Percentiles rank a stretch among this genome's conserved stretches.
phyloP scores from a whole-genome alignment of 2,113 vertebrate species.

The Mesoclemmys tuberculata region DNA sequence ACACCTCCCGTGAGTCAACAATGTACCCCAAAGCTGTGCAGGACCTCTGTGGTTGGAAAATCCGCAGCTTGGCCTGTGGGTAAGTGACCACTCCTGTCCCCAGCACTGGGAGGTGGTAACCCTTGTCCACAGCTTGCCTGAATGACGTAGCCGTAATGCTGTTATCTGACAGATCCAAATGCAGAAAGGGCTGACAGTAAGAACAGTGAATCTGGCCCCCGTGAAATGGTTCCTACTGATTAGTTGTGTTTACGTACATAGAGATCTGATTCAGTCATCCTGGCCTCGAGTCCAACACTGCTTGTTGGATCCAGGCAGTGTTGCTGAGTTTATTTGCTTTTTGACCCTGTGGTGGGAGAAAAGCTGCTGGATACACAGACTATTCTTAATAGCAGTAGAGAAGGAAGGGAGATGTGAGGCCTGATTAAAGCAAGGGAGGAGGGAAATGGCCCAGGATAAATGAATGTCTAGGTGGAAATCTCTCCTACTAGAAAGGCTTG shows the following conservation, averaged over 20 bases:
- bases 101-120: rapidly evolving
- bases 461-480: neutral
- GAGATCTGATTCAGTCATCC: neutral
- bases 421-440: neutral
- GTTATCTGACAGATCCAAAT: neutral
- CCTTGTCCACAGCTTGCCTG: rapidly evolving
- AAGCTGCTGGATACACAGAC: neutral
- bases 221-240: neutral
- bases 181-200: neutral
- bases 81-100: slow-evolving; percentile 54
- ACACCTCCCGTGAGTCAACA: slow-evolving; percentile 95
- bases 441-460: neutral
- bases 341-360: neutral
- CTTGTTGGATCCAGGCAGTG: neutral
- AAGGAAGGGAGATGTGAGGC: neutral
- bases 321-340: neutral
- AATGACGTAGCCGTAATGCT: neutral
- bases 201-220: neutral
- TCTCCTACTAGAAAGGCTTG: neutral
- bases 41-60: slow-evolving; percentile 96
- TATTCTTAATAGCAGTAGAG: neutral
- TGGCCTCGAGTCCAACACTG: neutral
- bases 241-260: neutral
- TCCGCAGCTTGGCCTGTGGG: slow-evolving; percentile 94
- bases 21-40: slow-evolving; percentile 98